Conservation (phyloP, 2,888 invertebrate species). For the Seira musarum region DNA sequence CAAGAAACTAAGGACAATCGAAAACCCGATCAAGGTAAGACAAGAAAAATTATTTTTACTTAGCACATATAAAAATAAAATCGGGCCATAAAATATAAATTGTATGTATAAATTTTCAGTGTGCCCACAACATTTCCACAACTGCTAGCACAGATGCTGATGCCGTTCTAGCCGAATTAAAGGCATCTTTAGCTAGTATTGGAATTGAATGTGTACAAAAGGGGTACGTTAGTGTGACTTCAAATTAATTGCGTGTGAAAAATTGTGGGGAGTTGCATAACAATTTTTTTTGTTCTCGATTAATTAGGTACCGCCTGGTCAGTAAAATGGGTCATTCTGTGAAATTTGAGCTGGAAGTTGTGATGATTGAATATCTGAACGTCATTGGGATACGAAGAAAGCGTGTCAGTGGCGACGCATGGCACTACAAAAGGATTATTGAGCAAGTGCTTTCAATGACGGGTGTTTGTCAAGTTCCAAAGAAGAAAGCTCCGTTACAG, state of each 20-base stretch:
- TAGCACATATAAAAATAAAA: neutral
- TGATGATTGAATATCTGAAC: conserved; percentile 64
- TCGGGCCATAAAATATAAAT: too few relatives aligned
- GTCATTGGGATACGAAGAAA: conserved; percentile 75
- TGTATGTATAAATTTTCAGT: conserved; percentile 42
- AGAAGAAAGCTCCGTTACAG: conserved; percentile 59
- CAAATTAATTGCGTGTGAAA: neutral
- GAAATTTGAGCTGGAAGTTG: conserved; percentile 69
- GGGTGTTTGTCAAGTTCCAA: conserved; percentile 69
- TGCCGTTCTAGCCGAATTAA: conserved; percentile 65
- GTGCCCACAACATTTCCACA: conserved; percentile 65
- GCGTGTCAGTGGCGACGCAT: conserved; percentile 83
- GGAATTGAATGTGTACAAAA: conserved; percentile 68
- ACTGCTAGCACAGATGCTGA: conserved; percentile 67
- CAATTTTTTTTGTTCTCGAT: conserved; percentile 11
- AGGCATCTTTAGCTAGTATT: conserved; percentile 62
- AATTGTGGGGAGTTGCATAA: neutral
- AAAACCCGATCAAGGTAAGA: conserved; percentile 55
- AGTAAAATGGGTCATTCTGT: conserved; percentile 61
- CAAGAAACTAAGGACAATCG: conserved; percentile 66
- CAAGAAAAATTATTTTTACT: too few relatives aligned
- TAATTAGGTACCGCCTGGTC: conserved; percentile 63
- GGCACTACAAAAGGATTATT: conserved; percentile 86
- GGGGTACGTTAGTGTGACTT: conserved; percentile 57
- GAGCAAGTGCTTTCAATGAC: conserved; percentile 80